These are phyloP conservation scores for Monopterus albus DNA, from an alignment of 2,113 vertebrate species.

Conservation along the genomic window DNA sequence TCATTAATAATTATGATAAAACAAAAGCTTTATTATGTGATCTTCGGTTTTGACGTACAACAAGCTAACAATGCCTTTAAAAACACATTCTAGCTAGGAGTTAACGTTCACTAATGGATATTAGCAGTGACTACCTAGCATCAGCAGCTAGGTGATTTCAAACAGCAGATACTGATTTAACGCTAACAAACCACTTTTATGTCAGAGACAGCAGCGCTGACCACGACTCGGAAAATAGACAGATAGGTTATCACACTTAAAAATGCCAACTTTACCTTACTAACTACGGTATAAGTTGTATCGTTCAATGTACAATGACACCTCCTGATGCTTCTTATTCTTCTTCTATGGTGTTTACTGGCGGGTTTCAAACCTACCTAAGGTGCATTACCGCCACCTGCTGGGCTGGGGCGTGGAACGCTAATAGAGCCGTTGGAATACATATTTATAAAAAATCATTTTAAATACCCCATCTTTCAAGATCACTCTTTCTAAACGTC, in stretches of 20 bases:
- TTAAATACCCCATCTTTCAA: too few relatives aligned
- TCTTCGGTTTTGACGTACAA: not conserved
- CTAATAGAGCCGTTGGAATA: too few relatives aligned
- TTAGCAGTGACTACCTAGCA: constrained; percentile 18
- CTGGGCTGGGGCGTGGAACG: too few relatives aligned
- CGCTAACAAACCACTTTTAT: not conserved
- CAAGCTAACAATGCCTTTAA: not conserved
- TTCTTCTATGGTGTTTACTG: too few relatives aligned
- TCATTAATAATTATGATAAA: too few relatives aligned
- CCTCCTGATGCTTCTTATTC: too few relatives aligned
- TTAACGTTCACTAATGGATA: not conserved
- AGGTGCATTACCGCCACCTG: too few relatives aligned
- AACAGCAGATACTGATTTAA: not conserved
- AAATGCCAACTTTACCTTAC: constrained; percentile 17
- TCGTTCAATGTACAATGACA: too few relatives aligned
- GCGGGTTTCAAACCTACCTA: too few relatives aligned
- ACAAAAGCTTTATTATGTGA: not conserved
- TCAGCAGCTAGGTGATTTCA: not conserved
- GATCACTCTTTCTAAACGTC: too few relatives aligned
- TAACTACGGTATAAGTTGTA: not conserved
- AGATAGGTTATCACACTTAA: not conserved
- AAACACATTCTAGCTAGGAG: not conserved
- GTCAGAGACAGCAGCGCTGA: not conserved
- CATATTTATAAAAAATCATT: too few relatives aligned
- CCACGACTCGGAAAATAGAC: not conserved